Base-by-base conservation (phyloP, 1,140 invertebrate species). In the Tachypleus tridentatus region DNA sequence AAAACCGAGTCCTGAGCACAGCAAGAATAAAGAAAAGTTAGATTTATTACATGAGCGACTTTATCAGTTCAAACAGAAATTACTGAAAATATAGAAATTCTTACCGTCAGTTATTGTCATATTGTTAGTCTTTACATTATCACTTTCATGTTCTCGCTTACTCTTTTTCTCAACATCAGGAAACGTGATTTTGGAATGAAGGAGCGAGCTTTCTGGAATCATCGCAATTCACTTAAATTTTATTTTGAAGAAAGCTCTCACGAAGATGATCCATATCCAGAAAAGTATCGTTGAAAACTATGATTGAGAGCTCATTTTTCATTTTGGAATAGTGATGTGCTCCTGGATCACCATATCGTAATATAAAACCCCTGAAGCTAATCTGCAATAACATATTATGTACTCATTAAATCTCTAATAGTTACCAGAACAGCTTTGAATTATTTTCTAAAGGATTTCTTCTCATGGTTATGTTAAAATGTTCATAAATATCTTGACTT, bases 401-500 rank as follows among this genome's bases (percentile, higher is more conserved):
- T 98, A 74, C 99, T 99, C 93, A 99, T 98, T 59, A 99, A 81
- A 77, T 98, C 93, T 4, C 97, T 80, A 68, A 99, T 99, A 0
- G 97, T 99, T 78, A 98, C 94, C 67, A 99, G 76, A 7, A 99
- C 97, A 1, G 97, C 97, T 79, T 99, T 84, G 99, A 99, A 78
- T 99, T 99, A 75, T 99, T 99, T 76, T 99, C 94, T 76, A 99
- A 99, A 0, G 97, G 96, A 77, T 98, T 98, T 49, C 97, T 82
- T 60, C 97, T 82, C 84, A 99, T 91, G 59, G 99, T 83, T 50
- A 99, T 87, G 76, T 98, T 99, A 75, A 99, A 99, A n/a, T 87
- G 87, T 75, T 94, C 91, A 76, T 98, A 98, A 7, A 97, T 87
- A 78, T 93, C 90, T 72, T 89, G 83, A 67, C 84, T 85, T 64